Percentiles rank a stretch among this genome's conserved stretches.
Evolutionary conservation across 2,113 vertebrate species (phyloP).

Genomic region (Deroptyus accipitrinus): DNA sequence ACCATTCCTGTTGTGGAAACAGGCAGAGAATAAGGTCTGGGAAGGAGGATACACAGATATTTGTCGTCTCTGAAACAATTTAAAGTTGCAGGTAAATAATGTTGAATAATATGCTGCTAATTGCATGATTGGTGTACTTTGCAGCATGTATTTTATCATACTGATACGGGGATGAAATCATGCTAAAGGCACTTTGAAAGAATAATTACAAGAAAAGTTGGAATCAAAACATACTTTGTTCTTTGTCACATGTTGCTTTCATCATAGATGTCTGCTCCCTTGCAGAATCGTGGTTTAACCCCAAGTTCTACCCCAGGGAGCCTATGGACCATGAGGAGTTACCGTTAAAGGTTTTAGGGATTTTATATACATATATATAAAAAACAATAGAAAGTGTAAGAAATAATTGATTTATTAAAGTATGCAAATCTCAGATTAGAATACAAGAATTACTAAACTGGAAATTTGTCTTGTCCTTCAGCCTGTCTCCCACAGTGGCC

Average conservation of each 20-base stretch:
- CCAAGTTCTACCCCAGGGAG: background rate
- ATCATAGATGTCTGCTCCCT: background rate
- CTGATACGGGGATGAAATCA: background rate
- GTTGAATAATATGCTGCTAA: background rate
- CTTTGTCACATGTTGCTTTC: background rate
- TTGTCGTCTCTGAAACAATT: background rate
- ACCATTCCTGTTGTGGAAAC: background rate
- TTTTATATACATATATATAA: background rate
- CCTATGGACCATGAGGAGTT: background rate
- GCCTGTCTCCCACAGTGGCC: background rate
- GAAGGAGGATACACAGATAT: background rate
- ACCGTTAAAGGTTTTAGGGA: background rate
- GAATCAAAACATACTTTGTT: background rate
- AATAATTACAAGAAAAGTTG: background rate
- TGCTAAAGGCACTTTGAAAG: background rate
- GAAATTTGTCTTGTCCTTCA: background rate
- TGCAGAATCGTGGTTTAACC: background rate
- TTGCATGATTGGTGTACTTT: background rate
- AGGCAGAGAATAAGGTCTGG: background rate
- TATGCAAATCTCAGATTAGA: background rate
- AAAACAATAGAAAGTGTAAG: background rate
- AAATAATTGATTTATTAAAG: background rate
- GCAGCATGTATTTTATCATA: background rate
- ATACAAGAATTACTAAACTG: background rate
- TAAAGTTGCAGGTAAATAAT: background rate